Base-by-base conservation (phyloP, 2,113 vertebrate species). In the Laterallus jamaicensis region DNA sequence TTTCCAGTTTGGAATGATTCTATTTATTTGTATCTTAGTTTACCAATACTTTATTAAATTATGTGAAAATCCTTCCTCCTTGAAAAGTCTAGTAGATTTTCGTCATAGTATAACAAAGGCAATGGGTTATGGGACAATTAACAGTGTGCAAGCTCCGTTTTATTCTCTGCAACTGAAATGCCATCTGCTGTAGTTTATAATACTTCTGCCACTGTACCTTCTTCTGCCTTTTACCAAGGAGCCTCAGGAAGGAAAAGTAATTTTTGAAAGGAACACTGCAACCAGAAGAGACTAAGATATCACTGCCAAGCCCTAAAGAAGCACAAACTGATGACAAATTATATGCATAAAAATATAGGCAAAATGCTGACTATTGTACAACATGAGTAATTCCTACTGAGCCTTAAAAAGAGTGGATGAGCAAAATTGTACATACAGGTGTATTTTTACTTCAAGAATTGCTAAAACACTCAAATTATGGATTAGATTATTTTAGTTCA, bases 311-410 rank as follows among this genome's bases (percentile, higher is more conserved):
- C 20, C 64, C 69, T 54, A 62, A 96, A 92, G 35, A 73, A 50
- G 55, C 66, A 95, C 71, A 93, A 73, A 91, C 24, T 64, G 77
- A 94, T 84, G 73, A 95, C 55, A 59, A 75, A 84, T 82, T 88
- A 49, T 47, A 90, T 90, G n/a, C 52, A 90, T 80, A 88, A 96
- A 92, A 82, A 66, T 66, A 86, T 7, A 90, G 68, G 73, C 56
- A 95, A 88, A 95, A 86, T 94, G 52, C 83, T 92, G 73, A 86
- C 62, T 90, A 55, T 47, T 39, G 60, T 52, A 92, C 42, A 96
- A 90, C n/a, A 40, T 60, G 26, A 76, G 69, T 52, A 92, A 63
- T 49, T 90, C 86, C 90, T 62, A 78, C 42, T 69, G 85, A 82
- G 39, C 13, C 31, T 95, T 94, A 89, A 83, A 95, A 90, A 60